Evolutionary conservation across 2,888 invertebrate species (phyloP).

Genomic region (Polymixis flavicincta): DNA sequence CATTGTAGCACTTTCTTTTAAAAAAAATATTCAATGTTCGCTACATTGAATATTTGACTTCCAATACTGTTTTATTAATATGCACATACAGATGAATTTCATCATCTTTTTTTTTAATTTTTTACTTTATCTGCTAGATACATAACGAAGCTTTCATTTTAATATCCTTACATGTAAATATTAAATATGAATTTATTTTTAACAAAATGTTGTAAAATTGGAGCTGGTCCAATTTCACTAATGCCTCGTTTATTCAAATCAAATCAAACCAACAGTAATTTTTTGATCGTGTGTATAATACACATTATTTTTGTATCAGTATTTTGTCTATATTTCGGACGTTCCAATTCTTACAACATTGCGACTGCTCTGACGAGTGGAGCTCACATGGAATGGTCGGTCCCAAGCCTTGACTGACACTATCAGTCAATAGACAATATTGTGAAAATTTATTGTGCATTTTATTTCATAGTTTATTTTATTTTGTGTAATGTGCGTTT

Average conservation of each 20-base stretch:
- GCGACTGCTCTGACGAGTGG: neutral
- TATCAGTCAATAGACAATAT: too few relatives aligned
- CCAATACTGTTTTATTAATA: neutral
- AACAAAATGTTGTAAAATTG: constrained; percentile 19
- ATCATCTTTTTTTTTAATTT: neutral
- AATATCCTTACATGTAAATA: neutral
- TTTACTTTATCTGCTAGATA: neutral
- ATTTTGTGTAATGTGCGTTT: too few relatives aligned
- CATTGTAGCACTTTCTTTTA: neutral
- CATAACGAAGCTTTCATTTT: constrained; percentile 15
- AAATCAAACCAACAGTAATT: too few relatives aligned
- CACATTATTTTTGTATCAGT: neutral
- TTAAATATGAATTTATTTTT: constrained; percentile 21
- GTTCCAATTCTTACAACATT: too few relatives aligned
- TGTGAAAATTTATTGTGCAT: too few relatives aligned
- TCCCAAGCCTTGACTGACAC: too few relatives aligned
- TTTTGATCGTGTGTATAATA: constrained; percentile 2
- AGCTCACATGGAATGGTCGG: too few relatives aligned
- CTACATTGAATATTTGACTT: too few relatives aligned
- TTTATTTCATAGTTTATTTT: too few relatives aligned
- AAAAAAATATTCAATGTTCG: too few relatives aligned
- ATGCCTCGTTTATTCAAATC: constrained; percentile 1
- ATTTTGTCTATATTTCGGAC: neutral
- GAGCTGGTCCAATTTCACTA: constrained; percentile 25
- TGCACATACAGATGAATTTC: neutral